These are phyloP conservation scores for Zosterops hypoxanthus DNA, from an alignment of 2,113 vertebrate species.

Conservation along the genomic window DNA sequence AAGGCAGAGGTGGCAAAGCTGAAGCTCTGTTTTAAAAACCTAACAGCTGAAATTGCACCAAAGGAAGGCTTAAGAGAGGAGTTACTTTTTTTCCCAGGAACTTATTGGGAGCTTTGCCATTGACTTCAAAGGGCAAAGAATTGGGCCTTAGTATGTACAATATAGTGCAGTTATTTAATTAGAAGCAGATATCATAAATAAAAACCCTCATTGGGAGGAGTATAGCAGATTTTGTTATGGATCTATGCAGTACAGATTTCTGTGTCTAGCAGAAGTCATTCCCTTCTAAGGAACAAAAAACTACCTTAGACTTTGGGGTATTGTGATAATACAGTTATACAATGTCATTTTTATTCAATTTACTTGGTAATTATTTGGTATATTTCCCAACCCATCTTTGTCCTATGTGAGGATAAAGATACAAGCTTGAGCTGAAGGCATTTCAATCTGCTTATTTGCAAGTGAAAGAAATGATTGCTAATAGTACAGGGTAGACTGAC, in stretches of 20 bases:
- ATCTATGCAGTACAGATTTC: not conserved
- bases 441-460: not conserved
- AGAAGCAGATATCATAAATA: constrained; percentile 24
- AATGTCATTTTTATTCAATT: not conserved
- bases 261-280: not conserved
- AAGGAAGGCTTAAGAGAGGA: not conserved
- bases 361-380: not conserved
- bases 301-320: not conserved
- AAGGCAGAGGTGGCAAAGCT: not conserved
- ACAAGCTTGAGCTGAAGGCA: not conserved
- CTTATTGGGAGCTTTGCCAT: constrained; percentile 14
- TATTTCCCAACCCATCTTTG: not conserved
- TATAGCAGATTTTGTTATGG: not conserved
- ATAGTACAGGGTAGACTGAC: not conserved
- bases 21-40: not conserved
- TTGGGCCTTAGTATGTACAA: not conserved
- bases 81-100: not conserved
- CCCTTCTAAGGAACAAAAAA: not conserved
- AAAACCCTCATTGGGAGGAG: not conserved
- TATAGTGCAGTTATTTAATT: constrained; percentile 31
- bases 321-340: not conserved
- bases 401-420: not conserved
- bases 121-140: constrained; percentile 10
- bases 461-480: not conserved
- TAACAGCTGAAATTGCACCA: not conserved